A percentile compares a stretch with the other conserved stretches of the same genome.
Conservation (phyloP, 1,140 invertebrate genomes). For the Solenopsis fugax region DNA sequence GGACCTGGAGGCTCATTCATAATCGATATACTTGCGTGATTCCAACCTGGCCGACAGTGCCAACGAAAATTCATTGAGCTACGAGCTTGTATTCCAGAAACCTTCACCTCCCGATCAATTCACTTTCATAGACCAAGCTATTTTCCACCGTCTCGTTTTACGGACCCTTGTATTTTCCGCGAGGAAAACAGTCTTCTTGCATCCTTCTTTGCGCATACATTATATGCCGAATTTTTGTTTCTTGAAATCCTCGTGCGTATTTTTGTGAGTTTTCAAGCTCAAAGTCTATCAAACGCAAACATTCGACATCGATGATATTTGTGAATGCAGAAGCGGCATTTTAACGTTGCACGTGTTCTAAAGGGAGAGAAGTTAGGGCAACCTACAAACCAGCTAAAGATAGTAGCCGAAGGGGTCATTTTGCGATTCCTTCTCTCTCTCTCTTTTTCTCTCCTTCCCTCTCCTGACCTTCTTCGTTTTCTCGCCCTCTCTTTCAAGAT, state of each 20-base stretch:
- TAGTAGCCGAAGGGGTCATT: slow-evolving; percentile 60
- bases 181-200: not conserved
- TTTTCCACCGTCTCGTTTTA: not conserved
- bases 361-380: slow-evolving; percentile 33
- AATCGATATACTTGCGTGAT: slow-evolving; percentile 79
- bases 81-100: slow-evolving; percentile 42
- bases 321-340: not conserved
- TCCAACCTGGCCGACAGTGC: slow-evolving; percentile 65
- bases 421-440: slow-evolving; percentile 58
- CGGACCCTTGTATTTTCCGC: not conserved
- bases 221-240: not conserved
- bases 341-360: slow-evolving; percentile 12
- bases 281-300: not conserved
- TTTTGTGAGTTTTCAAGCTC: not conserved
- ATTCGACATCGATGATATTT: not conserved
- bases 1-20: slow-evolving; percentile 81
- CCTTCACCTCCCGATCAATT: slow-evolving; percentile 17
- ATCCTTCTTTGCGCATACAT: not conserved
- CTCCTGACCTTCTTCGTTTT: slow-evolving; percentile 19
- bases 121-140: not conserved
- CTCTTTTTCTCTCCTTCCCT: slow-evolving; percentile 34
- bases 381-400: slow-evolving; percentile 69
- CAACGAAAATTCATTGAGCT: slow-evolving; percentile 68
- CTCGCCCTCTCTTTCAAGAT: slow-evolving; percentile 60
- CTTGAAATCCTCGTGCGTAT: not conserved